Percentiles rank a stretch among this genome's conserved stretches.
Conservation (phyloP, 2,888 invertebrate species). For the Nemotelus nigrinus region DNA sequence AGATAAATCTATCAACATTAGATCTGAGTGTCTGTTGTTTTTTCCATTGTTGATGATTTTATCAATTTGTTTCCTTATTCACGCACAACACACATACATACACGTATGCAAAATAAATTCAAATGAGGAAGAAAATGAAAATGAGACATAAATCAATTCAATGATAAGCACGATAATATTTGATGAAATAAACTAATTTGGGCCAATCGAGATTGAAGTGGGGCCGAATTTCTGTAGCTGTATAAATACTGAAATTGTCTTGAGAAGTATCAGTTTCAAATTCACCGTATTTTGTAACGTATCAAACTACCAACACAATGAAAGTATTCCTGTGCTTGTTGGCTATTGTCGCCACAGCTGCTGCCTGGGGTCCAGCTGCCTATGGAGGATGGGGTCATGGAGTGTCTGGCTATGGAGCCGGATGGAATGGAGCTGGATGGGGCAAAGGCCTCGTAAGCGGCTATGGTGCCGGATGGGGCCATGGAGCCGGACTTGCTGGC, state of each 20-base stretch:
- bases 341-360: constrained; percentile 18
- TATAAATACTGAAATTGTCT: constrained; percentile 7
- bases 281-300: neutral
- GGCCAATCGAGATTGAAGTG: too few species aligned
- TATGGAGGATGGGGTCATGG: neutral
- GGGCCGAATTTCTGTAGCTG: neutral
- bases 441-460: neutral
- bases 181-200: too few species aligned
- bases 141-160: too few species aligned
- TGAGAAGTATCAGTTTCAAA: constrained; percentile 10
- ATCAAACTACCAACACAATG: neutral
- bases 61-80: too few species aligned
- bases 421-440: constrained; percentile 8
- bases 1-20: too few species aligned
- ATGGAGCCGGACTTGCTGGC: constrained; percentile 4
- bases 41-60: too few species aligned
- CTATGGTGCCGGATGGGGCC: neutral
- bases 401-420: neutral
- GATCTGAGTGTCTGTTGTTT: too few species aligned
- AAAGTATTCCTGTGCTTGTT: constrained; percentile 24
- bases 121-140: too few species aligned
- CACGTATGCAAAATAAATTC: too few species aligned
- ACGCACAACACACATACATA: too few species aligned
- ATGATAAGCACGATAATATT: too few species aligned
- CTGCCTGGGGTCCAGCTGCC: neutral